Evolutionary conservation across 2,888 invertebrate genomes (phyloP).

Genomic region (Sturmia bella): DNA sequence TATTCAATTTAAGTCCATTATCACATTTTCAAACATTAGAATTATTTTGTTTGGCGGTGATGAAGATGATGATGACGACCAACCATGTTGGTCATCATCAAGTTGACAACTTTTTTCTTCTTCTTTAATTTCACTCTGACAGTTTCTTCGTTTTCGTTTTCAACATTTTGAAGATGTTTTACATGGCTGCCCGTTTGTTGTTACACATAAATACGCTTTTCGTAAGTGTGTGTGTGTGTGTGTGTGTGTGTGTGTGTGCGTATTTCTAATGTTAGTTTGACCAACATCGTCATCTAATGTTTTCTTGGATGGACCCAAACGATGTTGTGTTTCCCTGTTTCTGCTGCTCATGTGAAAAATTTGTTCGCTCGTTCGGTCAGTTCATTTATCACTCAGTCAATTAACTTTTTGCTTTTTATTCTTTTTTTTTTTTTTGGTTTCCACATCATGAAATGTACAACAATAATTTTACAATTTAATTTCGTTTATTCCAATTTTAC

Average conservation of each 20-base stretch:
- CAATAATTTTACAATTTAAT: conserved; percentile 68
- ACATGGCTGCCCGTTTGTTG: not conserved
- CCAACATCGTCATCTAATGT: conserved; percentile 23
- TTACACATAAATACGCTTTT: too few species aligned
- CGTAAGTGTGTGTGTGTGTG: not conserved
- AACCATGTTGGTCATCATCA: conserved; percentile 31
- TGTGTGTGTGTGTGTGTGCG: too few species aligned
- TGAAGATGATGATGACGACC: conserved; percentile 41
- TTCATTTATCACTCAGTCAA: conserved; percentile 63
- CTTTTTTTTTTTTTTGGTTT: conserved; percentile 8
- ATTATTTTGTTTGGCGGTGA: conserved; percentile 72
- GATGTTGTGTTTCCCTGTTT: conserved; percentile 49
- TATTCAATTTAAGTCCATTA: conserved; percentile 69
- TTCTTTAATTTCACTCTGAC: not conserved
- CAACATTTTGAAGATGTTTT: conserved; percentile 19
- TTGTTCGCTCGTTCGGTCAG: conserved; percentile 60
- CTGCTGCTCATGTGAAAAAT: conserved; percentile 55
- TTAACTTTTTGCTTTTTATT: conserved; percentile 52
- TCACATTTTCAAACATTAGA: conserved; percentile 75
- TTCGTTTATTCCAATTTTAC: conserved; percentile 54
- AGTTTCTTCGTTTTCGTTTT: conserved; percentile 33
- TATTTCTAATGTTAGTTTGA: conserved; percentile 13
- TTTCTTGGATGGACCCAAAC: conserved; percentile 53
- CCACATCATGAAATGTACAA: conserved; percentile 35
- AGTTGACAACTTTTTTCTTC: conserved; percentile 18